Evolutionary conservation across 1,140 invertebrate genomes (phyloP).

Genomic region (Bombus breviceps): DNA sequence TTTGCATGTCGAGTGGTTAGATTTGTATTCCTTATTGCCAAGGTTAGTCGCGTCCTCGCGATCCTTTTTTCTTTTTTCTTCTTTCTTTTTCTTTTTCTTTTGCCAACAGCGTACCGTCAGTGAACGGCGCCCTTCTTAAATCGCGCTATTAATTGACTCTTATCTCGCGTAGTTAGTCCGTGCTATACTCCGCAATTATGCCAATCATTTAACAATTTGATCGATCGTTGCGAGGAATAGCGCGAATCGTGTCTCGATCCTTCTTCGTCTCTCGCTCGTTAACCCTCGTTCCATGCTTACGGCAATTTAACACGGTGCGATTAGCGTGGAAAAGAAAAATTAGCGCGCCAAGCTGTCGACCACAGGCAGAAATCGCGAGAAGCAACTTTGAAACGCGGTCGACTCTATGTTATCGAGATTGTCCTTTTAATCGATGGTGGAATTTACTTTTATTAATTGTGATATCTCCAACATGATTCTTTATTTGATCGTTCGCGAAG

Average conservation of each 20-base stretch:
- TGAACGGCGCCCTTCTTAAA: background rate
- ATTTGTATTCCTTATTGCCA: conserved; percentile 21
- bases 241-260: too few relatives aligned
- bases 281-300: background rate
- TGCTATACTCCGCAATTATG: background rate
- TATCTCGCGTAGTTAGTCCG: too few relatives aligned
- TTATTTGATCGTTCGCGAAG: background rate
- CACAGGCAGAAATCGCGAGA: too few relatives aligned
- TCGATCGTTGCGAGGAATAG: background rate
- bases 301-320: background rate
- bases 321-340: background rate
- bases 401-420: background rate
- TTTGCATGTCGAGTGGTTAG: conserved; percentile 28
- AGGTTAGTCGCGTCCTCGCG: conserved; percentile 1
- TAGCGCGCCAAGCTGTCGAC: too few relatives aligned
- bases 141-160: background rate
- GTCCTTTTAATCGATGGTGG: background rate
- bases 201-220: background rate
- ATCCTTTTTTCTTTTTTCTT: background rate
- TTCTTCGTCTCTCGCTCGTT: background rate
- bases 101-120: background rate
- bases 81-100: background rate
- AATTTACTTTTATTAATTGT: too few relatives aligned
- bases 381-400: background rate
- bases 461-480: background rate